A percentile compares a stretch with the other conserved stretches of the same genome.
phyloP scores from a whole-genome alignment of 2,113 vertebrate species.

The Girardinichthys multiradiatus region DNA sequence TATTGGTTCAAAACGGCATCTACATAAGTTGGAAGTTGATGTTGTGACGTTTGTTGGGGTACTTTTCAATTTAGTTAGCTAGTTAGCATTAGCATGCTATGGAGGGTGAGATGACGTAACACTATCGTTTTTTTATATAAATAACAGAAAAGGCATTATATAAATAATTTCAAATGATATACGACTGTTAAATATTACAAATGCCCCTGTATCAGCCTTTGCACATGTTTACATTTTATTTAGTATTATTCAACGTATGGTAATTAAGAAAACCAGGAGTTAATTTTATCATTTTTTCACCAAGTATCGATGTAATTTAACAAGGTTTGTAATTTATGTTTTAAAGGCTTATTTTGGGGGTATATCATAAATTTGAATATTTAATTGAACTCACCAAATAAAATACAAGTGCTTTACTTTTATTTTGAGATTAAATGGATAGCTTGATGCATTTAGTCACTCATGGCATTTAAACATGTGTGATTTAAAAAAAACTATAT shows the following conservation, averaged over 20 bases:
- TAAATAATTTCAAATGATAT: background rate
- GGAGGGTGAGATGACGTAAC: constrained; percentile 40
- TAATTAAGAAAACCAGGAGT: no score
- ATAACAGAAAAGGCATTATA: background rate
- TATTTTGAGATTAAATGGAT: no score
- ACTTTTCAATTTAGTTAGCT: background rate
- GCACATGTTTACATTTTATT: background rate
- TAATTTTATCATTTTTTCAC: no score
- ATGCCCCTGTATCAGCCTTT: background rate
- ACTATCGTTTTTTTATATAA: background rate
- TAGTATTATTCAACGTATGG: no score
- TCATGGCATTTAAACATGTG: background rate
- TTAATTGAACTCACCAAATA: no score
- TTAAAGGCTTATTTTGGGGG: no score
- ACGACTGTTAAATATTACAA: background rate
- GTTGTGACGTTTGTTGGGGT: background rate
- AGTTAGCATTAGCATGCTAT: constrained; percentile 44
- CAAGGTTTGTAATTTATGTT: no score
- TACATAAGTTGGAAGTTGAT: background rate
- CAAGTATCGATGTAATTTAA: no score
- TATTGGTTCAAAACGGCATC: fast-evolving
- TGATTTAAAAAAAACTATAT: background rate
- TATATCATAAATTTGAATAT: no score
- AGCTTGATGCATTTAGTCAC: background rate
- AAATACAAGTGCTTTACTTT: no score